Evolutionary conservation across 2,797 vertebrate species (phyloP), one percentile per base, ranked within the genome.

Genomic region (Podarcis siculus): DNA sequence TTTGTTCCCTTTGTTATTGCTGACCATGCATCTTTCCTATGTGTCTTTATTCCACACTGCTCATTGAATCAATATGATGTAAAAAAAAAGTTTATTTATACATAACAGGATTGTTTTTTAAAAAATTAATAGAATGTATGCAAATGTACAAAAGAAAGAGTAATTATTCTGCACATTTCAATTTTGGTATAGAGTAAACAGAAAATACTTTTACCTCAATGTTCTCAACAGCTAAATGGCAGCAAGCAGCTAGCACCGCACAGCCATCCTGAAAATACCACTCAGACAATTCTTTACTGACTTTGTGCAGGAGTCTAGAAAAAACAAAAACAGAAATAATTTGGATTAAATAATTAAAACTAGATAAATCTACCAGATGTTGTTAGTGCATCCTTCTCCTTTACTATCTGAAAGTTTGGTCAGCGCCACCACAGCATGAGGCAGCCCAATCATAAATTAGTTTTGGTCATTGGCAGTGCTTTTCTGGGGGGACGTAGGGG

Each of bases 191-290:
- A 61, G 42, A 55, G 15, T 64, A 30, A 71, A 30, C n/a, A 55
- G 72, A 81, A 91, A 67, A 39, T 39, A 58, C 8, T 64, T 85
- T 86, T 97, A 99, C 99, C 98, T 99, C 97, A 85, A 98, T 95
- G 87, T 98, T 97, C 91, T 99, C 98, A 42, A 98, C 97, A 67
- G 99, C 98, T 32, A 99, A 95, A 93, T 99, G 98, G 94, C 98
- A 99, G 96, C 99, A 99, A 0, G 98, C 98, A 1, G 98, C 98
- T 64, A 98, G 95, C 1, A 98, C 97, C 4, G 98, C 98, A 79
- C 90, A 95, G 0, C 99, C 98, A 3, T 98, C 98, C 95, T 98
- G 98, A 91, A 99, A 99, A 96, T 99, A 98, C 98, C 98, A 99
- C 91, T 99, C 98, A 1, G 98, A 98, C n/a, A 99, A 96, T 39